Conservation (phyloP, 2,797 vertebrate genomes). For the Podargus strigoides region DNA sequence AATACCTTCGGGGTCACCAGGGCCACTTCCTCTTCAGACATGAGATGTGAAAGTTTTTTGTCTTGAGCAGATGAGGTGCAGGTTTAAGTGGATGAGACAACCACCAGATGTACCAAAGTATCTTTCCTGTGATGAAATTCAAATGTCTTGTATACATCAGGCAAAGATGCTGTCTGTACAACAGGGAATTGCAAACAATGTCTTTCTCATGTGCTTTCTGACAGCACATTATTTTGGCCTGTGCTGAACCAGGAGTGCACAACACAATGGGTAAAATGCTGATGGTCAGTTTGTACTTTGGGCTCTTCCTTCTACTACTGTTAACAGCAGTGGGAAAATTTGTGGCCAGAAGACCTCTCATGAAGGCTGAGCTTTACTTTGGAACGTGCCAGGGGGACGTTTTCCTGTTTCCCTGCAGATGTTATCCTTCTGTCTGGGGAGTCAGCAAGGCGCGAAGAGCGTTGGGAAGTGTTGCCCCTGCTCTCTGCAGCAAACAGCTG, state of each 20-base stretch:
- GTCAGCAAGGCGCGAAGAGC: not conserved
- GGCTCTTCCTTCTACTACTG: not conserved
- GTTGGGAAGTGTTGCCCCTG: not conserved
- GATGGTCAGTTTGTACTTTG: not conserved
- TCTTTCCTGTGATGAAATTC: not conserved
- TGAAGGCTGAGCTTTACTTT: not conserved
- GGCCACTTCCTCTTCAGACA: not conserved
- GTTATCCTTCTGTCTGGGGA: not conserved
- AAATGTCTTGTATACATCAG: not conserved
- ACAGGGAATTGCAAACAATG: not conserved
- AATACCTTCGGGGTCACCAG: not conserved
- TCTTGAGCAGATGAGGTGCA: not conserved
- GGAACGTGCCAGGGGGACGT: not conserved
- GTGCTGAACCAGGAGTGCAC: not conserved
- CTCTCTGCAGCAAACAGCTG: conserved; percentile 32
- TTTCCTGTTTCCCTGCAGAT: not conserved
- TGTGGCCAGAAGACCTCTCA: not conserved
- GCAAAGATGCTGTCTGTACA: not conserved
- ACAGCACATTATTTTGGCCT: not conserved
- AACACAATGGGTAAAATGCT: not conserved
- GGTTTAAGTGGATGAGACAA: not conserved
- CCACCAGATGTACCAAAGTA: not conserved
- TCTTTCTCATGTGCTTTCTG: too few species aligned
- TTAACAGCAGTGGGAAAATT: not conserved
- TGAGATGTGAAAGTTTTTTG: not conserved